These are phyloP conservation scores for Orientallactaga bullata DNA, from an alignment of 2,113 vertebrate genomes.

Conservation along the genomic window DNA sequence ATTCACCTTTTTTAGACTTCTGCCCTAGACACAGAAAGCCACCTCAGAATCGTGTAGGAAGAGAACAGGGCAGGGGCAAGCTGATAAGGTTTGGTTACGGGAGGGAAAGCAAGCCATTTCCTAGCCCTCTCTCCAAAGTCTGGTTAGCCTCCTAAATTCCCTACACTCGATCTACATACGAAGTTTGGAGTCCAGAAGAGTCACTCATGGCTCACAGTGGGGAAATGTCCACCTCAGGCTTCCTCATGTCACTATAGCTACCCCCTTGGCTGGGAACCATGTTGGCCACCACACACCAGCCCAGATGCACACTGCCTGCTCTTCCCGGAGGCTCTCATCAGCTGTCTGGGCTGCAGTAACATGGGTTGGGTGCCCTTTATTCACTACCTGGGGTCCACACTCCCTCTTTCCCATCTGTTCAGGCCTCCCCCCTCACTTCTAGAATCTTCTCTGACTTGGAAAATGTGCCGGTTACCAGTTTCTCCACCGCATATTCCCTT, in stretches of 20 bases:
- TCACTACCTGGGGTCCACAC: no score
- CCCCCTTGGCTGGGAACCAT: neutral
- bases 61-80: neutral
- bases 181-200: neutral
- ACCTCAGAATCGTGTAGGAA: constrained; percentile 4
- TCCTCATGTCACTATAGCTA: rapidly evolving
- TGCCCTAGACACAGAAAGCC: constrained; percentile 8
- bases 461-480: rapidly evolving
- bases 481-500: neutral
- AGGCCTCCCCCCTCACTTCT: neutral
- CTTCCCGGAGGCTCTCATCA: rapidly evolving
- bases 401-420: rapidly evolving
- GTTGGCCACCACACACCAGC: neutral
- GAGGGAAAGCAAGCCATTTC: neutral
- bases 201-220: rapidly evolving
- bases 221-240: rapidly evolving
- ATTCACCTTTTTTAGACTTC: constrained; percentile 59
- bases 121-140: rapidly evolving
- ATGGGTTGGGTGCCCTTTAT: rapidly evolving
- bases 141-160: neutral
- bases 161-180: rapidly evolving
- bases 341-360: rapidly evolving
- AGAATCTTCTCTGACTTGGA: neutral
- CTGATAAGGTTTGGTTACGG: neutral
- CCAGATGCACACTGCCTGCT: rapidly evolving